Base-by-base conservation (phyloP, 2,888 invertebrate species). In the Antheraea assamensis region DNA sequence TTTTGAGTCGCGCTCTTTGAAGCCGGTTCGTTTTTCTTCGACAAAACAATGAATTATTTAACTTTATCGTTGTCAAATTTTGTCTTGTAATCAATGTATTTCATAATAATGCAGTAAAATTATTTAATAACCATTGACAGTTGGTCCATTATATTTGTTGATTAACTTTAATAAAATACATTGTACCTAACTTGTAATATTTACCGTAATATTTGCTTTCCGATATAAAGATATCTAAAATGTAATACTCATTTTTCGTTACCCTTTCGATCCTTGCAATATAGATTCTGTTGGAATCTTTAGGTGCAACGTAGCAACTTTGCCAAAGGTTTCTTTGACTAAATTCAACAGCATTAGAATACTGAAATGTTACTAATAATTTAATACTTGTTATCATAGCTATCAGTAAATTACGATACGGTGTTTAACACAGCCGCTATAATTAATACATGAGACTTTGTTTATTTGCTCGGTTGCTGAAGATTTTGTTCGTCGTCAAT, bases 401-500 rank as follows among this genome's bases (percentile, higher is more conserved):
- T 10, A 64, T 13, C 15, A 66, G 31, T 17, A 31, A 66, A 52
- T 78, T 81, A 79, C 76, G 15, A n/a, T 73, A 73, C 83, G 80
- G 85, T 86, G 83, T 85, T 70, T 86, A 74, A 77, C 71, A 35
- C 77, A 70, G 52, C 77, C 76, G 72, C 75, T 71, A 78, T 83
- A 87, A 88, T 87, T 84, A 87, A 85, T 82, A 83, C 83, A 78
- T 74, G 75, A 76, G 79, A 79, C 85, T 86, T 84, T 85, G 84
- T 87, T 87, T 89, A 85, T 88, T 89, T 88, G 77, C 83, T 83
- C 75, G 74, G 74, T 68, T 72, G 72, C 76, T 79, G 27, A 30
- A 75, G 75, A 79, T 78, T 83, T 82, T 81, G 85, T 90, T 88
- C 87, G 85, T 85, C 83, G 81, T 82, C 82, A 85, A 87, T 86